phyloP scores from a whole-genome alignment of 2,888 invertebrate genomes.

The Eilema caniola region DNA sequence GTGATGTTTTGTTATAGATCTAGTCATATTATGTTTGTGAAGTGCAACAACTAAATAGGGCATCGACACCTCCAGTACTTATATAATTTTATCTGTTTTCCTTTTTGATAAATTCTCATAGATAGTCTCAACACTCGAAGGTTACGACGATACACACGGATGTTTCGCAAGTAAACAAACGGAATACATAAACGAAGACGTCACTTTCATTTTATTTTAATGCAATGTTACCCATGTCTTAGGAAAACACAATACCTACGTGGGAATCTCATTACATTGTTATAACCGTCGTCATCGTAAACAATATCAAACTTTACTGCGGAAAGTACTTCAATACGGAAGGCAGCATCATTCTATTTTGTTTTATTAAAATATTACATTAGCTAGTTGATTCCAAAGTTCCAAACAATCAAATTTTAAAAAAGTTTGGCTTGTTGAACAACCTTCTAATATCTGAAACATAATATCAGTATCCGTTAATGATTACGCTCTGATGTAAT shows the following conservation, averaged over 20 bases:
- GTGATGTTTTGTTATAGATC: slow-evolving; percentile 22
- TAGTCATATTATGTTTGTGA: not conserved
- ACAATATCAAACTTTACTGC: slow-evolving; percentile 11
- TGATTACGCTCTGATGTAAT: slow-evolving; percentile 72
- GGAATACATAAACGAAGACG: slow-evolving; percentile 57
- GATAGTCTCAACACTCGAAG: slow-evolving; percentile 40
- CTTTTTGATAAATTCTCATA: slow-evolving; percentile 35
- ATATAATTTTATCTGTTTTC: slow-evolving; percentile 30
- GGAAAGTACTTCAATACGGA: not conserved
- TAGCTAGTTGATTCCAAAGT: not conserved
- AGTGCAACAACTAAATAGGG: not conserved
- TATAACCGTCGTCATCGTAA: slow-evolving; percentile 1
- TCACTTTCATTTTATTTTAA: slow-evolving; percentile 59
- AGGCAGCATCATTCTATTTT: not conserved
- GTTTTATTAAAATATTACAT: not conserved
- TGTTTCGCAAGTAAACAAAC: slow-evolving; percentile 63
- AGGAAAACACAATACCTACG: slow-evolving; percentile 34
- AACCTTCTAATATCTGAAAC: slow-evolving; percentile 72
- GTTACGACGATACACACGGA: slow-evolving; percentile 54
- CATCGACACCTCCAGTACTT: slow-evolving; percentile 1
- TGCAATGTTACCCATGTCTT: slow-evolving; percentile 38
- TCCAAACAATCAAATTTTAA: not conserved
- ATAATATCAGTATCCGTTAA: slow-evolving; percentile 74
- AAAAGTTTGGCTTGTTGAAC: slow-evolving; percentile 18
- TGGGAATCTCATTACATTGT: slow-evolving; percentile 37